phyloP scores from a whole-genome alignment of 2,888 invertebrate species.

The Tipula lateralis region DNA sequence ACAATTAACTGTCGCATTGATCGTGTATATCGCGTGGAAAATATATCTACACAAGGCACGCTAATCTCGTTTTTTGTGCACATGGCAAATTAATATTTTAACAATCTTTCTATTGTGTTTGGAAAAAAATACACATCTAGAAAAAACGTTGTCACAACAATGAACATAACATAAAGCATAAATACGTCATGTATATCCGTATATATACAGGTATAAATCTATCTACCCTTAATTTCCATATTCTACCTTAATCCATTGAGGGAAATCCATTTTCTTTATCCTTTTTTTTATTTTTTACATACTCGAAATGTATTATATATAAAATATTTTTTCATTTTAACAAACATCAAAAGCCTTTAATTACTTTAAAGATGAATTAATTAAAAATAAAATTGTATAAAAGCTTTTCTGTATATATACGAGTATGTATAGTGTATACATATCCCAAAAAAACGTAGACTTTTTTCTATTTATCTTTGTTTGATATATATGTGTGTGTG shows the following conservation, averaged over 20 bases:
- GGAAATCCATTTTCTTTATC: not conserved
- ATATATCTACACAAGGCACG: not conserved
- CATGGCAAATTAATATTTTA: not conserved
- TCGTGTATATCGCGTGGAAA: not conserved
- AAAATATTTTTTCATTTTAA: not conserved
- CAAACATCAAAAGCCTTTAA: slow-evolving; percentile 13
- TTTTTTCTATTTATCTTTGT: not conserved
- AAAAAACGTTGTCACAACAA: not conserved
- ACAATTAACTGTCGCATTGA: not conserved
- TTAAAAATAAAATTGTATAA: not conserved
- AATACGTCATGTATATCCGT: not conserved
- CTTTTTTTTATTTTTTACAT: not conserved
- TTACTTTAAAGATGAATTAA: slow-evolving; percentile 24
- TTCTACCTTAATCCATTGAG: not conserved
- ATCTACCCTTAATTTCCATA: not conserved
- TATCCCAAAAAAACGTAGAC: not conserved
- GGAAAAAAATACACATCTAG: not conserved
- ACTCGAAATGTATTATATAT: not conserved
- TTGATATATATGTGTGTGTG: not conserved
- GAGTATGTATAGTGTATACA: too few species aligned
- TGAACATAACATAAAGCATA: not conserved
- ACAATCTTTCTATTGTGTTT: not conserved
- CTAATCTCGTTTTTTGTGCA: not conserved
- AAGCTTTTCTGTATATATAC: not conserved
- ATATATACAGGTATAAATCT: not conserved